Conservation (phyloP, 1,140 invertebrate genomes). For the Drosophila equinoxialis region DNA sequence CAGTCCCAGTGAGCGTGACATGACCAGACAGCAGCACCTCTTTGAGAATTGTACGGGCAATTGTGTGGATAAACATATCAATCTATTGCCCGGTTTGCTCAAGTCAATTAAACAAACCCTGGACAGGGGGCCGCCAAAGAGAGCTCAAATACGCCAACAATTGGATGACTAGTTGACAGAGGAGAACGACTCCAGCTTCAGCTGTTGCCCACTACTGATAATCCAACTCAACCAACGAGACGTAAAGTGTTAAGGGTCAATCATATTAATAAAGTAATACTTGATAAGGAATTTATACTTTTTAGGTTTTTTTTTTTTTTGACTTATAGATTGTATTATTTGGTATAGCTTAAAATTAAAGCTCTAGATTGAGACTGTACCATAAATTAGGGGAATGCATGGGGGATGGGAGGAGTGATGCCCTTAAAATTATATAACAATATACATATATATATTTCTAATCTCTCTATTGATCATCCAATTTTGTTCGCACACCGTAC, state of each 20-base stretch:
- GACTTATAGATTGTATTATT: constrained; percentile 56
- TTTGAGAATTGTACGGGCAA: constrained; percentile 93
- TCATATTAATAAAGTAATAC: constrained; percentile 8
- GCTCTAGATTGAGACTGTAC: constrained; percentile 5
- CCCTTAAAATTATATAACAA: constrained; percentile 51
- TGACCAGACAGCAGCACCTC: constrained; percentile 87
- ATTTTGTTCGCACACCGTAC: constrained; percentile 72
- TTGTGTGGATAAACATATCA: constrained; percentile 93
- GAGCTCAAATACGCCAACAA: constrained; percentile 11
- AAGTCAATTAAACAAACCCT: constrained; percentile 89
- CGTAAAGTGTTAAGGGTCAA: neutral
- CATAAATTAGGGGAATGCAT: constrained; percentile 12
- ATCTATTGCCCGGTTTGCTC: constrained; percentile 88
- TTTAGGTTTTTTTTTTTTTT: constrained; percentile 11
- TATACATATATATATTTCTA: constrained; percentile 4
- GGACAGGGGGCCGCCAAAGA: constrained; percentile 52
- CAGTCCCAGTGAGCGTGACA: constrained; percentile 87
- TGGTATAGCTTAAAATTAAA: constrained; percentile 61
- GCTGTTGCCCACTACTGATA: neutral
- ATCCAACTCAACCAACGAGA: neutral
- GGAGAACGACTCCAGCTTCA: neutral
- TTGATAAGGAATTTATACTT: constrained; percentile 3
- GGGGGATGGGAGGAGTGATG: neutral
- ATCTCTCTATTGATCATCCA: constrained; percentile 53
- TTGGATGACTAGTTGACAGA: neutral